Evolutionary conservation across 2,797 vertebrate genomes (phyloP).

Genomic region (Phylloscopus collybita): DNA sequence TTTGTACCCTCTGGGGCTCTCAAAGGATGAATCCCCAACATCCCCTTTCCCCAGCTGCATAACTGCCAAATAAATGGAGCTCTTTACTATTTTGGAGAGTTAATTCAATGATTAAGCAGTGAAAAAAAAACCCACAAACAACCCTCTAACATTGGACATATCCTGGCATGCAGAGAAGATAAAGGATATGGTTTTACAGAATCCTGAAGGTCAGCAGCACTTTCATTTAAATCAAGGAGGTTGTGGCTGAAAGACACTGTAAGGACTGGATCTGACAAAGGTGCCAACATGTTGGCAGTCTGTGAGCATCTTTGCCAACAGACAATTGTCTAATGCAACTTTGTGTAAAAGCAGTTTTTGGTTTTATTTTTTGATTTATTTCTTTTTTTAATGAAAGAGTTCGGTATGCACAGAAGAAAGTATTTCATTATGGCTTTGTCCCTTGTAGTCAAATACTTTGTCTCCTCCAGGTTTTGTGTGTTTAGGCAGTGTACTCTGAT

Average conservation of each 20-base stretch:
- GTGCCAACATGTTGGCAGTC: fast-evolving
- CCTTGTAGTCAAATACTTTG: neutral
- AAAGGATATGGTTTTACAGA: neutral
- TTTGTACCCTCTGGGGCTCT: neutral
- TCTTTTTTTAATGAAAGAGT: neutral
- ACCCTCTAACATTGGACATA: neutral
- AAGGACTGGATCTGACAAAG: neutral
- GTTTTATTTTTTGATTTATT: neutral
- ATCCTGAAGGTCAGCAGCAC: neutral
- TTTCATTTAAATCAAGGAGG: neutral
- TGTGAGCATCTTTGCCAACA: neutral
- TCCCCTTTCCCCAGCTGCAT: neutral
- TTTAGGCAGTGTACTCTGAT: neutral
- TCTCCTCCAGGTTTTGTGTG: neutral
- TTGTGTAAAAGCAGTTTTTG: neutral
- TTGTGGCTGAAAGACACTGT: neutral
- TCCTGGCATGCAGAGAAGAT: neutral
- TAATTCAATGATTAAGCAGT: neutral
- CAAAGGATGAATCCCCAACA: neutral
- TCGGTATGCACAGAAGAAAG: neutral
- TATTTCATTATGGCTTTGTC: neutral
- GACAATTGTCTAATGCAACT: neutral
- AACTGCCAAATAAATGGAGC: neutral
- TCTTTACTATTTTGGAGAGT: neutral
- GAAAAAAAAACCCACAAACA: neutral